Base-by-base conservation (phyloP, 1,140 invertebrate genomes). In the Akabosia matsudoensis region DNA sequence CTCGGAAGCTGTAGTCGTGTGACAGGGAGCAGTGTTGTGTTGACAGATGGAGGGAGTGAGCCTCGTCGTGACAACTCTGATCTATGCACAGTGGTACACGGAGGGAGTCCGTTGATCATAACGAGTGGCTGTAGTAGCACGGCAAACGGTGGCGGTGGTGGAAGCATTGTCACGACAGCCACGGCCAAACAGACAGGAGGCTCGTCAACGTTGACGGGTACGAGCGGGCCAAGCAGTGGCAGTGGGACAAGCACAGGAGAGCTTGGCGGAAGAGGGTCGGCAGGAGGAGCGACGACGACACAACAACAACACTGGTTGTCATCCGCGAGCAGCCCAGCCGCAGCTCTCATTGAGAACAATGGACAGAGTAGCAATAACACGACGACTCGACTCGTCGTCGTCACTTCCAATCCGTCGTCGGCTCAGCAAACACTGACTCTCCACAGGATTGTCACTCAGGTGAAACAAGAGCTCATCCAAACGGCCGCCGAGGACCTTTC, bases 401-500 rank as follows among this genome's bases (percentile, higher is more conserved):
- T 81, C 74, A 81, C 80, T 61, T 77, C 78, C 61, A 67, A 67
- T 67, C 61, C 61, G 22, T 67, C 61, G 61, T 30, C 61, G 28
- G 61, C 31, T 28, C 61, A 67, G 61, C 61, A 67, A 67, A 67
- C 61, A 67, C 61, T 80, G 74, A 78, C 79, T 34, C 67, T 76
- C 18, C 77, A 80, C 54, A 74, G 80, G n/a, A 77, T 81, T 24
- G 54, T 61, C 54, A 61, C 54, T 61, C 77, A 79, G 28, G 76
- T 81, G 37, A 81, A 77, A 52, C 51, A 76, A 22, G 76, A 79
- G 28, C 74, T 79, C 22, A 45, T 80, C 16, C 79, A 80, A 72
- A 80, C 79, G 14, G 77, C 79, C 51, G 80, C 80, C 16, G 80
- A 81, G 64, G 80, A 81, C 33, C 51, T 81, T 24, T 79, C 78